Evolutionary conservation across 2,113 vertebrate genomes (phyloP).

Genomic region (Bubo scandiacus): DNA sequence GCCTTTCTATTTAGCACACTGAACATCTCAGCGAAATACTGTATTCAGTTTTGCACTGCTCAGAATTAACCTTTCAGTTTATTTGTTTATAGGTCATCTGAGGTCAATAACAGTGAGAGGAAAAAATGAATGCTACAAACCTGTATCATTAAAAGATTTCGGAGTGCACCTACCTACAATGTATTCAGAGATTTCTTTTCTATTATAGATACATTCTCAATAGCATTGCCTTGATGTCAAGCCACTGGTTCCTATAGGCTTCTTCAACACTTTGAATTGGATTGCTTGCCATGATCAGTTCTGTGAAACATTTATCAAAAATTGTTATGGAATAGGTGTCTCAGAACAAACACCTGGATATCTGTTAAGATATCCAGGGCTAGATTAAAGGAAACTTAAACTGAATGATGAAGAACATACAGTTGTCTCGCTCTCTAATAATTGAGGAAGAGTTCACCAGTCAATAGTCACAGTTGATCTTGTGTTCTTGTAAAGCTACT

Average conservation of each 20-base stretch:
- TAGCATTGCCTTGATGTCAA: neutral
- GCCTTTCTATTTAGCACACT: neutral
- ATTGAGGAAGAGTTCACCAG: neutral
- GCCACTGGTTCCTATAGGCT: neutral
- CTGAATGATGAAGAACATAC: neutral
- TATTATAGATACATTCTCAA: neutral
- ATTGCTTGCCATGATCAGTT: neutral
- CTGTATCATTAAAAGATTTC: neutral
- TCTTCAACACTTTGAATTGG: neutral
- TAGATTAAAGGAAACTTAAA: neutral
- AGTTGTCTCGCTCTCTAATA: neutral
- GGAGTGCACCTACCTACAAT: neutral
- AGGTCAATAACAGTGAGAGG: neutral
- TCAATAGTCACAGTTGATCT: neutral
- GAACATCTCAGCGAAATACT: neutral
- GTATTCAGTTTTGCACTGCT: neutral
- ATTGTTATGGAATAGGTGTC: neutral
- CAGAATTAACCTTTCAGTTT: neutral
- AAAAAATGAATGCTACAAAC: neutral
- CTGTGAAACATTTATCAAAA: neutral
- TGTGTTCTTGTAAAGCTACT: neutral
- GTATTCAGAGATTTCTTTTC: neutral
- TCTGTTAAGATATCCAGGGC: neutral
- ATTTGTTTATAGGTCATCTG: neutral
- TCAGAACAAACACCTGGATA: neutral